Conservation (phyloP, 2,797 vertebrate genomes). For the Aselliscus stoliczkanus region DNA sequence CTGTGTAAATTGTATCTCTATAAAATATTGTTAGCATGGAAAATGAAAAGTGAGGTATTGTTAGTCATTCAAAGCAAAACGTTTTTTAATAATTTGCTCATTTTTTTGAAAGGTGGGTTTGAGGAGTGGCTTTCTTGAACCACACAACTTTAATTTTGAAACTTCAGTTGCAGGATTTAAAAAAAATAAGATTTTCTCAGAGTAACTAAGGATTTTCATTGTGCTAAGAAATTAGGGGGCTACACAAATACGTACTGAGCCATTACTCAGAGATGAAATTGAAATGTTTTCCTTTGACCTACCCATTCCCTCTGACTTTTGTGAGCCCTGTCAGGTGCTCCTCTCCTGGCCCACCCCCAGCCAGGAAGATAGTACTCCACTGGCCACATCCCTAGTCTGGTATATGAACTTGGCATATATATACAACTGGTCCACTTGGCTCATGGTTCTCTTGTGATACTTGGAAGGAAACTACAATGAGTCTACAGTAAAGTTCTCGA, state of each 20-base stretch:
- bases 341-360: rapidly evolving
- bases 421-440: background rate
- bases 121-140: background rate
- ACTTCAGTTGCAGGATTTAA: background rate
- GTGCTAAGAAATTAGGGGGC: background rate
- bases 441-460: background rate
- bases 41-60: background rate
- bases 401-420: rapidly evolving
- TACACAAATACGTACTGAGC: background rate
- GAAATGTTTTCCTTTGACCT: background rate
- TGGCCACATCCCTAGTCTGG: background rate
- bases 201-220: background rate
- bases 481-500: background rate
- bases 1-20: background rate
- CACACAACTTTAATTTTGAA: background rate
- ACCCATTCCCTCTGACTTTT: background rate
- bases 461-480: background rate
- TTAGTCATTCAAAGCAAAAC: background rate
- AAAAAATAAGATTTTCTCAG: background rate
- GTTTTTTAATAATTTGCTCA: background rate
- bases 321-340: rapidly evolving
- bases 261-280: background rate
- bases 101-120: background rate
- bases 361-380: rapidly evolving
- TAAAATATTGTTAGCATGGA: background rate